Conservation (phyloP, 2,797 vertebrate genomes). For the Echiichthys vipera region DNA sequence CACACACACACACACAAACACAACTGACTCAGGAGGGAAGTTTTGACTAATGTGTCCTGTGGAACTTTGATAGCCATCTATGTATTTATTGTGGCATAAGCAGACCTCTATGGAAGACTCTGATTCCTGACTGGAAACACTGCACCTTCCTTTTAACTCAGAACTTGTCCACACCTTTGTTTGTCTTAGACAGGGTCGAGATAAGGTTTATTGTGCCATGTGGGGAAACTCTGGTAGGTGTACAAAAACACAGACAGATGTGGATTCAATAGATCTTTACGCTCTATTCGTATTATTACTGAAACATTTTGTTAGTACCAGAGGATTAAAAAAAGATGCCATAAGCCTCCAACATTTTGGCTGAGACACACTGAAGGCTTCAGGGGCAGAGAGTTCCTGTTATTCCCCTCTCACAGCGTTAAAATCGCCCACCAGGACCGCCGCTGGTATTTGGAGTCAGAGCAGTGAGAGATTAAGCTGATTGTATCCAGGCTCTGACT, state of each 20-base stretch:
- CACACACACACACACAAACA: constrained; percentile 22
- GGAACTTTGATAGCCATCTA: neutral
- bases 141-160: neutral
- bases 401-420: constrained; percentile 47
- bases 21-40: constrained; percentile 23
- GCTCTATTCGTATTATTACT: neutral
- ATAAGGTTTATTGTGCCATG: neutral
- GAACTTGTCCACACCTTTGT: constrained; percentile 19
- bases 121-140: constrained; percentile 16
- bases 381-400: constrained; percentile 66
- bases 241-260: neutral
- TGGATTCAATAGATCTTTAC: neutral
- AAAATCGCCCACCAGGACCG: constrained; percentile 45
- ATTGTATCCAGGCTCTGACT: constrained; percentile 69
- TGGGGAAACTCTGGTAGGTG: neutral
- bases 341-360: neutral
- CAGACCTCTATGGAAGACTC: neutral
- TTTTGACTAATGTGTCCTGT: neutral
- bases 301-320: constrained; percentile 4
- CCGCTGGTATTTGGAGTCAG: constrained; percentile 50
- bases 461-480: constrained; percentile 52
- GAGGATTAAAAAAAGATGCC: constrained; percentile 6
- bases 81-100: neutral
- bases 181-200: constrained; percentile 6
- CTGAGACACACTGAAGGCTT: constrained; percentile 6